Evolutionary conservation across 1,140 invertebrate species (phyloP).

Genomic region (Rhizoglyphus robini): DNA sequence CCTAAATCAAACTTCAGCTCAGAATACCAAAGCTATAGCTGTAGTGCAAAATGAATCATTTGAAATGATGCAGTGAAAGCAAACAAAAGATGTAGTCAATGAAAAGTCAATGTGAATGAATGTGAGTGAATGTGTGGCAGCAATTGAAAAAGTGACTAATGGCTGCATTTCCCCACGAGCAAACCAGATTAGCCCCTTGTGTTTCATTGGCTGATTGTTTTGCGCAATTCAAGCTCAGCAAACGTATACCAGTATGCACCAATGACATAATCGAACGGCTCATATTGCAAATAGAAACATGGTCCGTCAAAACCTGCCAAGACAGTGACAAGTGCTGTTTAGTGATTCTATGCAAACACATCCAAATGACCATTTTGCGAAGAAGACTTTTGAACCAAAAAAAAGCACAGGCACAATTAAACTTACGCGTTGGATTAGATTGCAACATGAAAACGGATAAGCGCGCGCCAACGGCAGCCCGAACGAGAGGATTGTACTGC

Average conservation of each 20-base stretch:
- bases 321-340: no score
- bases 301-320: no score
- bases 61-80: constrained; percentile 5
- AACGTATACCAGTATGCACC: background rate
- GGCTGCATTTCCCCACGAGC: background rate
- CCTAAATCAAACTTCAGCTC: background rate
- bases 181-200: background rate
- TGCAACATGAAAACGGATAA: no score
- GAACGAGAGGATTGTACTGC: no score
- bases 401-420: no score
- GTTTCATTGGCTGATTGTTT: background rate
- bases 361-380: no score
- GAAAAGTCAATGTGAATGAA: background rate
- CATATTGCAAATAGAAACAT: no score
- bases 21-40: background rate
- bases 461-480: no score
- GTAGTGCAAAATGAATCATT: no score
- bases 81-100: background rate
- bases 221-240: background rate
- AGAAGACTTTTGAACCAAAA: no score
- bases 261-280: background rate
- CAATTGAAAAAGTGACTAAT: background rate
- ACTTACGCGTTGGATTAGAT: no score
- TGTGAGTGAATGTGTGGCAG: background rate
- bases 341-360: no score